Evolutionary conservation across 2,888 invertebrate species (phyloP).

Genomic region (Tridacna crocea): DNA sequence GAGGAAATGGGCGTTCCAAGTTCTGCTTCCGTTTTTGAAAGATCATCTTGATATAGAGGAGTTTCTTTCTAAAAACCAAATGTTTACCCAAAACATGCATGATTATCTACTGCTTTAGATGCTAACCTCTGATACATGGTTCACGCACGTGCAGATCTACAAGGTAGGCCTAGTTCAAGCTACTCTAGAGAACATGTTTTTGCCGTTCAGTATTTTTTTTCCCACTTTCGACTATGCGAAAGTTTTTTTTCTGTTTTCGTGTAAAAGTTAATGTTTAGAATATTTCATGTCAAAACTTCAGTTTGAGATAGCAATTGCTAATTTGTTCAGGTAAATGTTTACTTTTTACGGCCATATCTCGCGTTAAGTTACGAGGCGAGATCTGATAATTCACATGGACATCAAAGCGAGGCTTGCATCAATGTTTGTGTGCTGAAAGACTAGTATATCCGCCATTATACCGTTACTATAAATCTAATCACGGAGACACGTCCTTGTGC

Average conservation of each 20-base stretch:
- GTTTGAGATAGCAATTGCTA: background rate
- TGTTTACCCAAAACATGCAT: no score
- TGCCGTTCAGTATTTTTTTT: no score
- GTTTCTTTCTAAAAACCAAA: no score
- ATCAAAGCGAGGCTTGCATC: conserved; percentile 22
- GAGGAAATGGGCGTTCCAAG: no score
- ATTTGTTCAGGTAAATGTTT: conserved; percentile 28
- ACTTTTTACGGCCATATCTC: conserved; percentile 19
- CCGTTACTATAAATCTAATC: conserved; percentile 20
- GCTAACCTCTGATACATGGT: no score
- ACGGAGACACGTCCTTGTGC: conserved; percentile 3
- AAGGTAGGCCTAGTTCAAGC: no score
- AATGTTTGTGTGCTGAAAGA: conserved; percentile 11
- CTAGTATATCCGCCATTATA: conserved; percentile 12
- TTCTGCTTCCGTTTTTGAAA: no score
- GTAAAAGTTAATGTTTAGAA: background rate
- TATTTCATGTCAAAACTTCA: conserved; percentile 2
- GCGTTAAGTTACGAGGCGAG: conserved; percentile 25
- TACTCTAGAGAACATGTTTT: no score
- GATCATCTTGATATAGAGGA: no score
- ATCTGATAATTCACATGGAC: conserved; percentile 7
- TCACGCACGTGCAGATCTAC: no score
- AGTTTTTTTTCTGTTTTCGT: background rate
- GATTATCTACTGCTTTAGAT: no score
- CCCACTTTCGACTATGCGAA: no score